Base-by-base conservation (phyloP, 2,888 invertebrate species). In the Meiosimyza platycephala region DNA sequence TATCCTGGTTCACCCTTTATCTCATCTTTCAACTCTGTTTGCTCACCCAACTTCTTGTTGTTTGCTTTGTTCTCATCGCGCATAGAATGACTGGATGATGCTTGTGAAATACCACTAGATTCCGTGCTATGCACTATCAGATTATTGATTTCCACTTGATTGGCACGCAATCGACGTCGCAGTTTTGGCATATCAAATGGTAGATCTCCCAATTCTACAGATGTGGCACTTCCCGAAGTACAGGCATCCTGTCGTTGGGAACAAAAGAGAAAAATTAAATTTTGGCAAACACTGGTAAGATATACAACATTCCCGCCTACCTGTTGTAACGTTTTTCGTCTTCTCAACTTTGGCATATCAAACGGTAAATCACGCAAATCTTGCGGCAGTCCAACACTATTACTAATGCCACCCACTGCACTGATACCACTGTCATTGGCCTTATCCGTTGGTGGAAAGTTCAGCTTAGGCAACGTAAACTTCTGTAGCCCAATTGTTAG, bases 171-270 rank as follows among this genome's bases (percentile, higher is more conserved):
- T 77, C 94, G 91, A 69, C 95, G 89, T 76, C 94, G 90, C 73
- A 96, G 88, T 87, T 96, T 96, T 48, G 96, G 96, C 96, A 96
- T 96, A 85, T 96, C 95, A 85, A 96, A 96, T 72, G 96, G 96
- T 83, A 96, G 89, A 84, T 95, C 92, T 76, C 93, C 90, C 68
- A 95, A 88, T 84, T 95, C 95, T 59, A 94, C 93, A 15, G 92
- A 92, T 11, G 92, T 92, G 57, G 92, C 91, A 81, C 92, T 92
- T 54, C 92, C 91, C 7, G 92, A 92, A 78, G 94, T 94, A 70
- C 93, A 93, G 12, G 85, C 84, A 40, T 86, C 87, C 86, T 87
- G 28, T 52, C 7, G 11, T 1, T 16, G 6, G n/a, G n/a, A 13
- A 28, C 3, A 69, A 6, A 22, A 12, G 50, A 16, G 11, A 55